Percentiles rank a stretch among this genome's conserved stretches.
phyloP scores from a whole-genome alignment of 2,888 invertebrate species.

The Pammene fasciana region DNA sequence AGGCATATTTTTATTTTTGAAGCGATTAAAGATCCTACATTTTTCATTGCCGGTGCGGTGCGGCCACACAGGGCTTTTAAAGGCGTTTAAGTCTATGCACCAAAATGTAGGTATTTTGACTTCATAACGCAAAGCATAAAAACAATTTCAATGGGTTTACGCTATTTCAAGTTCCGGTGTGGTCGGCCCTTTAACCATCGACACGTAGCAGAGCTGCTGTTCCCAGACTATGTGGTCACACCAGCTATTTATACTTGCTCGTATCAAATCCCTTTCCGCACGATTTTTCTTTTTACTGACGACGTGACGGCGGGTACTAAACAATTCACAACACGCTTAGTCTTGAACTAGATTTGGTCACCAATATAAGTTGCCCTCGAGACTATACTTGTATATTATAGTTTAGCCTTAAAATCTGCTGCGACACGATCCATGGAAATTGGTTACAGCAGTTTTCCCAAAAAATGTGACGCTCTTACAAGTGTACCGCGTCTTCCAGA shows the following conservation, averaged over 20 bases:
- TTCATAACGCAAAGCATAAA: not conserved
- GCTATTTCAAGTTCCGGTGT: not conserved
- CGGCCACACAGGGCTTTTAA: not conserved
- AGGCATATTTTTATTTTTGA: no score
- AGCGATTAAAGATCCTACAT: no score
- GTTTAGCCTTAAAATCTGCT: no score
- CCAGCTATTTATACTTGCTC: slow-evolving; percentile 29
- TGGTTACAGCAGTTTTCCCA: no score
- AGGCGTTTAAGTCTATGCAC: no score
- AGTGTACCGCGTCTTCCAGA: no score
- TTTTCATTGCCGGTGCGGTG: no score
- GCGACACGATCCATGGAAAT: not conserved
- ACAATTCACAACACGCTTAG: not conserved
- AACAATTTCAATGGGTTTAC: not conserved
- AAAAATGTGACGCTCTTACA: no score
- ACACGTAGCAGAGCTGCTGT: not conserved
- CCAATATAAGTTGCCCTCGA: not conserved
- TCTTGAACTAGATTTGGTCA: not conserved
- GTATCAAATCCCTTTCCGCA: slow-evolving; percentile 70
- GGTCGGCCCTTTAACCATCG: slow-evolving; percentile 4
- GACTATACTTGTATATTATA: no score
- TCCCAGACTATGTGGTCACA: slow-evolving; percentile 33
- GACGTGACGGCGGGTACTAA: slow-evolving; percentile 68
- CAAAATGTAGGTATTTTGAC: not conserved
- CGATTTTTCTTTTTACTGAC: slow-evolving; percentile 69